Base-by-base conservation (phyloP, 2,888 invertebrate species). In the Sarcophaga rosellei region DNA sequence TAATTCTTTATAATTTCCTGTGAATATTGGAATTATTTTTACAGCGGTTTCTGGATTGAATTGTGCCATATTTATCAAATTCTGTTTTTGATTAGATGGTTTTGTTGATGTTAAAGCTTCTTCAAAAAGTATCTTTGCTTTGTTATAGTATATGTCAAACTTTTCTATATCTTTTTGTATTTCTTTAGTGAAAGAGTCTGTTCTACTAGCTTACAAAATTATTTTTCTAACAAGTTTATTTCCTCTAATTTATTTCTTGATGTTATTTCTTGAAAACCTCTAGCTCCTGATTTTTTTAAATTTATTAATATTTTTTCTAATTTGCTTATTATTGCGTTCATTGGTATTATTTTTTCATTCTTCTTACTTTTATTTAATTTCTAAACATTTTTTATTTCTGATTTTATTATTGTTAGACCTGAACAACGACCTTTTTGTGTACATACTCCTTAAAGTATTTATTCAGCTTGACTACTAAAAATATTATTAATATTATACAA, bases 1-100 rank as follows among this genome's bases (percentile, higher is more conserved):
- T 3, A 70, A n/a, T 5, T 70, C 70, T 59, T 70, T 70, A 25
- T 70, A 70, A 70, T 70, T 59, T 57, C 70, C 70, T 57, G 57
- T 35, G 35, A 57, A 70, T n/a, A 8, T 0, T 3, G 57, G 57
- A 59, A 70, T 59, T n/a, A 57, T 4, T 25, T 70, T 70, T 25
- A 23, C 8, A 35, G 35, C 59, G 11, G 25, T 70, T 70, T 59
- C 23, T n/a, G 35, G 17, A 59, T 57, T 70, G n/a, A 57, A 70
- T 17, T 25, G 17, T n/a, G 70, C 17, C 57, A 70, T 70, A 25
- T 57, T 70, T 57, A 15, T 25, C 17, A n/a, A 66, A 44, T 44
- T n/a, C 17, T 66, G 35, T 5, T 3, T 4, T 44, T 66, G 66
- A 44, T 45, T 15, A 23, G 12, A 11, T 25, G 21, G 4, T 25